phyloP scores from a whole-genome alignment of 1,140 invertebrate genomes.

The Aphelenchoides fujianensis region DNA sequence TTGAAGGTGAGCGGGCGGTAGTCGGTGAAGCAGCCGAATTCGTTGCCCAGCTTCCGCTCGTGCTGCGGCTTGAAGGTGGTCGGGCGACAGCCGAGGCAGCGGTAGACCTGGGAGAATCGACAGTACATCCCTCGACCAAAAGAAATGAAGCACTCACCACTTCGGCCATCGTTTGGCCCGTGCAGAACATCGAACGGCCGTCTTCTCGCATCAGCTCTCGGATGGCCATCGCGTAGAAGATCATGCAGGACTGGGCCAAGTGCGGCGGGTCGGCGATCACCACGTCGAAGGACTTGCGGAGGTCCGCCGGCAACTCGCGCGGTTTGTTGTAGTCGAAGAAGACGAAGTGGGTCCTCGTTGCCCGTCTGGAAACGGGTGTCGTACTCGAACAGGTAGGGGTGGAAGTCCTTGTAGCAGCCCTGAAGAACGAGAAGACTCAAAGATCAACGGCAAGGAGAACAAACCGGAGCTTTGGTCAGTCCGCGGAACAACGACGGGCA shows the following conservation, averaged over 20 bases:
- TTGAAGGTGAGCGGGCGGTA: constrained; percentile 64
- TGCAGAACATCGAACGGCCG: constrained; percentile 79
- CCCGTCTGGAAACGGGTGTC: constrained; percentile 72
- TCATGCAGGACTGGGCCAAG: constrained; percentile 84
- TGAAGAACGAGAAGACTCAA: not conserved
- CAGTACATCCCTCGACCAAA: not conserved
- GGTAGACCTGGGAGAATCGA: constrained; percentile 63
- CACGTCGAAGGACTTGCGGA: constrained; percentile 72
- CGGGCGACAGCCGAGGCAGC: constrained; percentile 69
- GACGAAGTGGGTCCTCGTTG: constrained; percentile 77
- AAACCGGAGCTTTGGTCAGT: not conserved
- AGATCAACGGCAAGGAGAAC: not conserved
- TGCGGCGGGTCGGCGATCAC: constrained; percentile 91
- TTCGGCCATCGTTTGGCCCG: constrained; percentile 76
- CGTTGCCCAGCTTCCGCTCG: constrained; percentile 83
- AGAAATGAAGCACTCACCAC: constrained; percentile 62
- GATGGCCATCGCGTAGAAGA: constrained; percentile 76
- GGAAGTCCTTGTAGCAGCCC: not conserved
- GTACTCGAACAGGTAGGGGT: constrained; percentile 68
- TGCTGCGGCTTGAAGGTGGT: constrained; percentile 76
- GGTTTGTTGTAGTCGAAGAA: constrained; percentile 85
- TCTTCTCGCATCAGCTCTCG: constrained; percentile 72
- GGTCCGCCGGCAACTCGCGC: constrained; percentile 70
- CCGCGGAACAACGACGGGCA: not conserved
- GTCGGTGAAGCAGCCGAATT: constrained; percentile 84